These are phyloP conservation scores for Isaurus tuberculatus DNA, from an alignment of 92 coral and sea anemone species.

Conservation along the genomic window DNA sequence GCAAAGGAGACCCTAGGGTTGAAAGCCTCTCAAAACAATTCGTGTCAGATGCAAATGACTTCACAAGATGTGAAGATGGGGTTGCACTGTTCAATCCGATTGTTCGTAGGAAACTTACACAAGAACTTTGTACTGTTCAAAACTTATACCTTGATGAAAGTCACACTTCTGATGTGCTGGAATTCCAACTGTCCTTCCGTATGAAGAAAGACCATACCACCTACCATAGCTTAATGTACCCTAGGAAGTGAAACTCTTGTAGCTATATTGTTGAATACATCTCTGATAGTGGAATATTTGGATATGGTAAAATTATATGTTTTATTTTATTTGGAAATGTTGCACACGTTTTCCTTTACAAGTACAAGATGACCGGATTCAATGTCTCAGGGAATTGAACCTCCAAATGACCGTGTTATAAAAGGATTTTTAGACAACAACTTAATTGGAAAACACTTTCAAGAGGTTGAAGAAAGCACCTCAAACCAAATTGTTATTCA, in stretches of 20 bases:
- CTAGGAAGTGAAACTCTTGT: constrained; percentile 67
- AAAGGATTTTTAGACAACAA: no score
- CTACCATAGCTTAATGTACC: constrained; percentile 61
- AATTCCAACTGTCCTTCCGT: constrained; percentile 39
- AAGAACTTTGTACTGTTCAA: not conserved
- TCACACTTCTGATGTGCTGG: not conserved
- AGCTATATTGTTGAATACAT: no score
- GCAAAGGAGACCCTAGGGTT: constrained; percentile 45
- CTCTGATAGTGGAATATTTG: not conserved
- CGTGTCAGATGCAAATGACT: not conserved
- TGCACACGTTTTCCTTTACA: no score
- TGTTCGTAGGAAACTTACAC: no score
- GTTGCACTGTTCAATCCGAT: no score
- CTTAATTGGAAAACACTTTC: constrained; percentile 41
- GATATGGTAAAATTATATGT: constrained; percentile 60
- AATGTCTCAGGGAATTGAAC: constrained; percentile 50
- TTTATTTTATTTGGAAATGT: constrained; percentile 22
- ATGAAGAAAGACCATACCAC: constrained; percentile 55
- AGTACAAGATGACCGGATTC: constrained; percentile 35
- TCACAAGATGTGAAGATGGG: constrained; percentile 15
- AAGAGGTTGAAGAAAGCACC: no score
- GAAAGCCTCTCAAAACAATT: constrained; percentile 6
- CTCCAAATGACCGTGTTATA: constrained; percentile 53
- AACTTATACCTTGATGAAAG: not conserved
- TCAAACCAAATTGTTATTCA: no score